Percentiles rank a stretch among this genome's conserved stretches.
phyloP scores from a whole-genome alignment of 1,140 invertebrate species.

The Belonocnema kinseyi region DNA sequence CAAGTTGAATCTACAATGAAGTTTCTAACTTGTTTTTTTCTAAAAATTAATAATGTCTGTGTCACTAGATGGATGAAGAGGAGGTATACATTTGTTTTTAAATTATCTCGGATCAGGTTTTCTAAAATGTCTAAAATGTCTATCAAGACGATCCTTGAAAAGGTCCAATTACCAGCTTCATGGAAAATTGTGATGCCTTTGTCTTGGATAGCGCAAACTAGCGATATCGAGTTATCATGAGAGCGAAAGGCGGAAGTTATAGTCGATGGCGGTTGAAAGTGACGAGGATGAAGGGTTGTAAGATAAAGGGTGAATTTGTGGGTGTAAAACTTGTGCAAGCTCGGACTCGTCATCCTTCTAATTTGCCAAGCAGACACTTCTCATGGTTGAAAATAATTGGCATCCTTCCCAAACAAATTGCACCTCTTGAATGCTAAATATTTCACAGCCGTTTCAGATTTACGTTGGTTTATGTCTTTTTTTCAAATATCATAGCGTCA shows the following conservation, averaged over 20 bases:
- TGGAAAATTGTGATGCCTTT: conserved; percentile 35
- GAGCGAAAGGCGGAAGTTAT: conserved; percentile 5
- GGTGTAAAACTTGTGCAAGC: conserved; percentile 15
- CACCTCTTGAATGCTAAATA: no score
- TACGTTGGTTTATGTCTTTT: no score
- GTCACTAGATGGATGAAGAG: background rate
- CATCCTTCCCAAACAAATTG: background rate
- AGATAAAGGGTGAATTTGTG: conserved; percentile 31
- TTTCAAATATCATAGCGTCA: no score
- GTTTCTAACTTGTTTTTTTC: background rate
- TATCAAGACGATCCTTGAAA: conserved; percentile 22
- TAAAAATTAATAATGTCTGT: background rate
- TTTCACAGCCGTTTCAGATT: no score
- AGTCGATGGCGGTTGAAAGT: conserved; percentile 3
- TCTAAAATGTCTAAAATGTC: background rate
- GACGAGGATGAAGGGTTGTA: conserved; percentile 3
- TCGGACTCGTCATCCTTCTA: background rate
- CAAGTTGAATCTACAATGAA: background rate
- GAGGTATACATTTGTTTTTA: background rate
- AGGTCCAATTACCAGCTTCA: conserved; percentile 35
- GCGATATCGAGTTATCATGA: conserved; percentile 31
- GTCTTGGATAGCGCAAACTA: conserved; percentile 29
- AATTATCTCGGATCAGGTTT: conserved; percentile 19
- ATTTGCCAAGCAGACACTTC: conserved; percentile 4
- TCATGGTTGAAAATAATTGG: conserved; percentile 21